phyloP scores from a whole-genome alignment of 2,113 vertebrate species.

The Emydura subglobosa region DNA sequence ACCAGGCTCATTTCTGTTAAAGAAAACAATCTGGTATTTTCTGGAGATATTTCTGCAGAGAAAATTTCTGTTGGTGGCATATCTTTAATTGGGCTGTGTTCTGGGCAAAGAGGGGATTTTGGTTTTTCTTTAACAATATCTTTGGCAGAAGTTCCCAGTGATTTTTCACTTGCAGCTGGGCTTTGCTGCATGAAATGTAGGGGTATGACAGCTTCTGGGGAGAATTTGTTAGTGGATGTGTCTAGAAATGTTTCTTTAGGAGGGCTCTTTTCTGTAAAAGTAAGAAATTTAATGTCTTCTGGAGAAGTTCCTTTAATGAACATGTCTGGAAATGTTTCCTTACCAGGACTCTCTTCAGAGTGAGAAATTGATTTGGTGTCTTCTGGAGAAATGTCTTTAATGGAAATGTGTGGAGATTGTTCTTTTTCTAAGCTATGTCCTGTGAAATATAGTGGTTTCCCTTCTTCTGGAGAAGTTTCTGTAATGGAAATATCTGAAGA shows the following conservation, averaged over 20 bases:
- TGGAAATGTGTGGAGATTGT: slow-evolving; percentile 28
- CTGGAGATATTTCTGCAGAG: slow-evolving; percentile 55
- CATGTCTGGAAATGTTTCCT: slow-evolving; percentile 73
- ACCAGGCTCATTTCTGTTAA: slow-evolving; percentile 54
- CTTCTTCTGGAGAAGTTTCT: slow-evolving; percentile 42
- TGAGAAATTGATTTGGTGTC: slow-evolving; percentile 72
- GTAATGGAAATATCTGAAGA: slow-evolving; percentile 60
- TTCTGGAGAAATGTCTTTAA: slow-evolving; percentile 72
- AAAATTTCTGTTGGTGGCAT: slow-evolving; percentile 3
- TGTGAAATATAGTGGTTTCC: slow-evolving; percentile 41
- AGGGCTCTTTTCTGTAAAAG: slow-evolving; percentile 66
- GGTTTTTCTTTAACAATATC: background rate
- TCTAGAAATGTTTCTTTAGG: slow-evolving; percentile 46
- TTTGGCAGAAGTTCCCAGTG: slow-evolving; percentile 18
- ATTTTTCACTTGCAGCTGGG: background rate
- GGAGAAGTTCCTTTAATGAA: slow-evolving; percentile 72
- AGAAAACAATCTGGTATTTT: slow-evolving; percentile 58
- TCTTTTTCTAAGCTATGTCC: slow-evolving; percentile 53
- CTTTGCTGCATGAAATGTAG: slow-evolving; percentile 23
- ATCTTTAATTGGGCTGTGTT: slow-evolving; percentile 43
- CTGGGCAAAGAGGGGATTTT: slow-evolving; percentile 44
- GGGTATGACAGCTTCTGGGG: slow-evolving; percentile 37
- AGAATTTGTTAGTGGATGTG: slow-evolving; percentile 1
- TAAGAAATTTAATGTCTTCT: slow-evolving; percentile 66
- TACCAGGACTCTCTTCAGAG: slow-evolving; percentile 74